Evolutionary conservation across 2,888 invertebrate species (phyloP).

Genomic region (Tetropium fuscum): DNA sequence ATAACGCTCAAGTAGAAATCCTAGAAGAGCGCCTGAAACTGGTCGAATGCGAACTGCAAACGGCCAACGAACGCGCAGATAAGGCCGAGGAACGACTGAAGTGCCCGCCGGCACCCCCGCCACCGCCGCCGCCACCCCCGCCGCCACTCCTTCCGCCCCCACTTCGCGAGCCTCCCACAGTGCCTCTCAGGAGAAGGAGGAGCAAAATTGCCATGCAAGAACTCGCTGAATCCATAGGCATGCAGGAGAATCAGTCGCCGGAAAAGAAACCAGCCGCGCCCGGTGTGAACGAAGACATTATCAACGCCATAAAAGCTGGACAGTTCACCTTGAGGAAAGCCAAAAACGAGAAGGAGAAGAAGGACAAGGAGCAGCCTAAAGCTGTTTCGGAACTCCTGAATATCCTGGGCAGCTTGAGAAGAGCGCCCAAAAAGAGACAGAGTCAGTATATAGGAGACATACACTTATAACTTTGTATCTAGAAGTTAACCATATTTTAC

Average conservation of each 20-base stretch:
- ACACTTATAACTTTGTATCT: slow-evolving; percentile 30
- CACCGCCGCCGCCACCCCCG: slow-evolving; percentile 54
- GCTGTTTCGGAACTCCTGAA: slow-evolving; percentile 77
- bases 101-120: slow-evolving; percentile 65
- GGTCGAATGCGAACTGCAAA: slow-evolving; percentile 76
- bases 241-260: slow-evolving; percentile 35
- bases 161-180: slow-evolving; percentile 67
- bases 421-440: slow-evolving; percentile 67
- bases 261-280: slow-evolving; percentile 59
- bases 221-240: slow-evolving; percentile 52
- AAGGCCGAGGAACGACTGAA: slow-evolving; percentile 68
- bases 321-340: slow-evolving; percentile 77
- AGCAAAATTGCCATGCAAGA: slow-evolving; percentile 54
- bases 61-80: slow-evolving; percentile 73
- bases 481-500: slow-evolving; percentile 28
- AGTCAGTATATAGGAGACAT: slow-evolving; percentile 48
- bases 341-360: slow-evolving; percentile 69
- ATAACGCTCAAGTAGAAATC: slow-evolving; percentile 75
- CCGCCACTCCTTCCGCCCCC: slow-evolving; percentile 49
- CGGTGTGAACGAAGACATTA: slow-evolving; percentile 79
- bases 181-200: slow-evolving; percentile 68
- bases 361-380: slow-evolving; percentile 72
- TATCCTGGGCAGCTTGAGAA: slow-evolving; percentile 73
- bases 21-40: slow-evolving; percentile 78
- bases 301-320: slow-evolving; percentile 82